Base-by-base conservation (phyloP, 64 coral and sea anemone species). In the Dendrophyllia cribrosa region DNA sequence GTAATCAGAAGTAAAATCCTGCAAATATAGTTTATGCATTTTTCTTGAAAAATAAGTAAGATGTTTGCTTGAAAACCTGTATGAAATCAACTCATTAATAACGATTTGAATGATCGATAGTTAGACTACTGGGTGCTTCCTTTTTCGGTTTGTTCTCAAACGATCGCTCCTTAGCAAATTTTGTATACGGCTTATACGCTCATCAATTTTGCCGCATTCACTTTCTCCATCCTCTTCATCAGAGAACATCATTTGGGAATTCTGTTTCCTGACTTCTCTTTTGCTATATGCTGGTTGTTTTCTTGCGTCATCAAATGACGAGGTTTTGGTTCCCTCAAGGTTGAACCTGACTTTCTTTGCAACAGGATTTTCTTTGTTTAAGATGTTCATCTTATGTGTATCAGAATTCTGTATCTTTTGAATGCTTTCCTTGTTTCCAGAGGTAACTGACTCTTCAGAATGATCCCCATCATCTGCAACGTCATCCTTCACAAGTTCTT, bases 161-260 rank as follows among this genome's bases (percentile, higher is more conserved):
- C 79, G 79, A 83, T 83, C 79, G 10, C 60, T 49, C 20, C 61
- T 83, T 11, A 83, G 44, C 62, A 83, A 66, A 83, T 66, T 83
- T 46, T 83, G 79, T 66, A 83, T 83, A 22, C 79, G 79, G 20
- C 45, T 83, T 83, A 83, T 83, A n/a, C 79, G 79, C 10, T 83
- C 8, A 20, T 83, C 79, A 83, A 83, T 83, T 47, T 44, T 83
- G 2, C 9, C 16, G 16, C 14, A 19, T 7, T 63, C 58, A 15
- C 45, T 61, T 46, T 56, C 78, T 19, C 3, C 43, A 66, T 51
- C 79, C 60, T 83, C 60, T 15, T 83, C 79, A 83, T 83, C 79
- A 0, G 79, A 83, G 45, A 83, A 83, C 79, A 66, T 49, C 6
- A 66, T 83, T 64, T 83, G 26, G 66, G 61, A 25, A n/a, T 66